These are phyloP conservation scores for Belgica antarctica DNA, from an alignment of 2,888 invertebrate genomes.

Conservation along the genomic window DNA sequence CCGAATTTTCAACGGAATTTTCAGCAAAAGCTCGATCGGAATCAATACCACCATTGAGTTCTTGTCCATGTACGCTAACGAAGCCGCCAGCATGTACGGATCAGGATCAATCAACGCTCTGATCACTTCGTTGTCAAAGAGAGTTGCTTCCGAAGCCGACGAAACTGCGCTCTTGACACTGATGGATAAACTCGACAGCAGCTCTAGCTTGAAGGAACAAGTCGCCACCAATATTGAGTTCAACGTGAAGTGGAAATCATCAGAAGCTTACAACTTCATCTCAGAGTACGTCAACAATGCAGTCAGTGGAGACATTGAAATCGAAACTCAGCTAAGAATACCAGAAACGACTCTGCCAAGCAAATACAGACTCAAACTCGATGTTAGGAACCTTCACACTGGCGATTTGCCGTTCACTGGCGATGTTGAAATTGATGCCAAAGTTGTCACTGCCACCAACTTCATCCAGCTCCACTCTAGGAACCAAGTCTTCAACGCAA, in stretches of 20 bases:
- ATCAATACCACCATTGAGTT: conserved; percentile 51
- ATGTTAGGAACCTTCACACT: conserved; percentile 24
- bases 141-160: background rate
- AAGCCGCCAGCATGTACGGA: background rate
- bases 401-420: conserved; percentile 47
- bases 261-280: background rate
- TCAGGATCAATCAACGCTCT: background rate
- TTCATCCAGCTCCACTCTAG: conserved; percentile 23
- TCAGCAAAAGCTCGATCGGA: conserved; percentile 9
- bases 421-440: conserved; percentile 61
- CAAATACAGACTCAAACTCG: conserved; percentile 21
- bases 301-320: background rate
- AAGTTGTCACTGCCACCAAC: conserved; percentile 52
- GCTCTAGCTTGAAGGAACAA: background rate
- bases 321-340: conserved; percentile 11
- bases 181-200: background rate
- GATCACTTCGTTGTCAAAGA: background rate
- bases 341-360: conserved; percentile 2
- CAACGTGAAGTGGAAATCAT: background rate
- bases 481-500: conserved; percentile 2
- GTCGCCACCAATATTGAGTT: background rate
- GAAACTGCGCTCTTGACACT: background rate
- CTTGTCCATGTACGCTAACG: conserved; percentile 53
- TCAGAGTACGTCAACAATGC: background rate
- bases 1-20: conserved; percentile 4